Evolutionary conservation across 2,113 vertebrate species (phyloP).

Genomic region (Lichenostomus cassidix): DNA sequence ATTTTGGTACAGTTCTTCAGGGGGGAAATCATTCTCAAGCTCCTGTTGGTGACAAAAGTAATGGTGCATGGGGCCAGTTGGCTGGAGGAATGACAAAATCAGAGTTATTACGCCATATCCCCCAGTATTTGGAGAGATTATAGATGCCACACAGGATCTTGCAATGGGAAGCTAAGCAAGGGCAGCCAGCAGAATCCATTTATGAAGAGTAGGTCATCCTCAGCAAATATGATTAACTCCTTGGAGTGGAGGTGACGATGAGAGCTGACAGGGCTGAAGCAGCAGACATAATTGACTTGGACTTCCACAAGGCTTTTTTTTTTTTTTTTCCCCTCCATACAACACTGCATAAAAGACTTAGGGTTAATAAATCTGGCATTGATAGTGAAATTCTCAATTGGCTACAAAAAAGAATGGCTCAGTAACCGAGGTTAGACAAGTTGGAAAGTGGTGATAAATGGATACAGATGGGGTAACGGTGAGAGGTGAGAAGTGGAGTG

Average conservation of each 20-base stretch:
- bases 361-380: slow-evolving; percentile 54
- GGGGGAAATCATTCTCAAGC: background rate
- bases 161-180: slow-evolving; percentile 11
- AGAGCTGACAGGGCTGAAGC: slow-evolving; percentile 65
- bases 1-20: background rate
- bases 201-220: slow-evolving; percentile 62
- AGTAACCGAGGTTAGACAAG: slow-evolving; percentile 60
- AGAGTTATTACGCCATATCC: background rate
- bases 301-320: slow-evolving; percentile 30
- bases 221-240: slow-evolving; percentile 70
- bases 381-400: slow-evolving; percentile 66
- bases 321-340: background rate
- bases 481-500: slow-evolving; percentile 52
- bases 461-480: slow-evolving; percentile 51
- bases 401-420: slow-evolving; percentile 47
- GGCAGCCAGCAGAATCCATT: slow-evolving; percentile 47
- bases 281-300: slow-evolving; percentile 61
- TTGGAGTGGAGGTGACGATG: slow-evolving; percentile 64
- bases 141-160: background rate
- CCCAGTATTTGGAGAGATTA: background rate
- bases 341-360: slow-evolving; percentile 3
- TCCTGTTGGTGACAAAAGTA: background rate
- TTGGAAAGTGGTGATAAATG: slow-evolving; percentile 68
- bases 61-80: background rate
- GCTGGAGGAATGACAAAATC: background rate